Conservation (phyloP, 2,888 invertebrate genomes). For the Tholera decimalis region DNA sequence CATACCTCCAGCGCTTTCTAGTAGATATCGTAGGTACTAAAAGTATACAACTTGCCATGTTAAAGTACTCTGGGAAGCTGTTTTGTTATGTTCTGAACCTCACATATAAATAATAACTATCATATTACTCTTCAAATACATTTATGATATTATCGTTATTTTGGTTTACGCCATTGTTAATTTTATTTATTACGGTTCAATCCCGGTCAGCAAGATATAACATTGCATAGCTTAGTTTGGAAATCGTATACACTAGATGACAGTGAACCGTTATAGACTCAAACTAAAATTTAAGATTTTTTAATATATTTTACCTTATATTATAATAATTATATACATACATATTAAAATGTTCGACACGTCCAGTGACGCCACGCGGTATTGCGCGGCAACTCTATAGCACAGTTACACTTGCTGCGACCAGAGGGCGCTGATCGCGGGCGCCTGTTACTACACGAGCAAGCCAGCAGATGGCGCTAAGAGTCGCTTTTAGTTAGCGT, state of each 20-base stretch:
- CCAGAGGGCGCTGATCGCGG: not conserved
- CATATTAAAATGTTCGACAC: not conserved
- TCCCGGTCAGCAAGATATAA: too few relatives aligned
- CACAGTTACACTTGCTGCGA: not conserved
- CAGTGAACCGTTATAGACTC: too few relatives aligned
- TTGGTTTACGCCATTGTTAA: too few relatives aligned
- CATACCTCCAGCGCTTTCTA: constrained; percentile 34
- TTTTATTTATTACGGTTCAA: too few relatives aligned
- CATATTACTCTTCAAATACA: too few relatives aligned
- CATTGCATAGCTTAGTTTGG: too few relatives aligned
- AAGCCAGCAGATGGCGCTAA: constrained; percentile 26
- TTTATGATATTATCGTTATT: too few relatives aligned
- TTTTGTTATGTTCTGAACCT: not conserved
- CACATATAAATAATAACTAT: not conserved
- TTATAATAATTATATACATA: too few relatives aligned
- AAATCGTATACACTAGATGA: too few relatives aligned
- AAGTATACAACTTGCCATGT: not conserved
- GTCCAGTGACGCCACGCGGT: not conserved
- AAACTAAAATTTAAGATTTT: too few relatives aligned
- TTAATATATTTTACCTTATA: too few relatives aligned
- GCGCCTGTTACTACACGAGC: too few relatives aligned
- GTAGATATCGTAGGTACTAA: not conserved
- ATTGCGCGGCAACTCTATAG: constrained; percentile 3
- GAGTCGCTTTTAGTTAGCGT: not conserved
- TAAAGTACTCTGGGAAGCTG: not conserved